Base-by-base conservation (phyloP, 1,140 invertebrate genomes). In the Neotoxoptera formosana region DNA sequence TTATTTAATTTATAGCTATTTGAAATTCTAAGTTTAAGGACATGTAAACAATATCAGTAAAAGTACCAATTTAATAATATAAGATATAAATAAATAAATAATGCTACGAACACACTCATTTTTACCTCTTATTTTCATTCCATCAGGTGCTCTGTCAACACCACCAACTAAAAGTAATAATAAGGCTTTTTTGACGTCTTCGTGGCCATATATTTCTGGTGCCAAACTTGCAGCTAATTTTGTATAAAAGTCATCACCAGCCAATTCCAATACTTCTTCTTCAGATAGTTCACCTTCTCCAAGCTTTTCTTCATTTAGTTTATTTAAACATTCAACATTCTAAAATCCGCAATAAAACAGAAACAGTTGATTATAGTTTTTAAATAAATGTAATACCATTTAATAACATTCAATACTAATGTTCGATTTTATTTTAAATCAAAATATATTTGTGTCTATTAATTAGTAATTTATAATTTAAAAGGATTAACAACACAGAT, bases 171-270 rank as follows among this genome's bases (percentile, higher is more conserved):
- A 96, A 90, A 99, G 95, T 88, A 99, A 95, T 8, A 99, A 95
- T 41, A 99, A 95, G 0, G 99, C 99, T 95, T 99, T 99, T 95
- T 99, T 99, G 0, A 99, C 97, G 96, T 99, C 99, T 94, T 99
- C 97, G 95, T 99, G 98, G 0, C 99, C 99, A 95, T 99, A 99
- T 95, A 99, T 99, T 96, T 99, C 99, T 0, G 99, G 99, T 60
- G 99, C 99, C 94, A 99, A 97, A 94, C 98, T 99, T 87, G 96
- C 96, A 9, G 99, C 98, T 94, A 99, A 96, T 95, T 98, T 98
- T 9, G 97, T 97, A 95, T 99, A 99, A 95, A 99, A 98, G 94
- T 99, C 97, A 93, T 98, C 97, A 94, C 98, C 97, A 93, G 96
- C 96, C 51, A 98, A 94, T 94, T 97, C 96, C 60, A 96, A 95